These are phyloP conservation scores for Bradypodion ventrale DNA, from an alignment of 2,797 vertebrate genomes.

Conservation along the genomic window DNA sequence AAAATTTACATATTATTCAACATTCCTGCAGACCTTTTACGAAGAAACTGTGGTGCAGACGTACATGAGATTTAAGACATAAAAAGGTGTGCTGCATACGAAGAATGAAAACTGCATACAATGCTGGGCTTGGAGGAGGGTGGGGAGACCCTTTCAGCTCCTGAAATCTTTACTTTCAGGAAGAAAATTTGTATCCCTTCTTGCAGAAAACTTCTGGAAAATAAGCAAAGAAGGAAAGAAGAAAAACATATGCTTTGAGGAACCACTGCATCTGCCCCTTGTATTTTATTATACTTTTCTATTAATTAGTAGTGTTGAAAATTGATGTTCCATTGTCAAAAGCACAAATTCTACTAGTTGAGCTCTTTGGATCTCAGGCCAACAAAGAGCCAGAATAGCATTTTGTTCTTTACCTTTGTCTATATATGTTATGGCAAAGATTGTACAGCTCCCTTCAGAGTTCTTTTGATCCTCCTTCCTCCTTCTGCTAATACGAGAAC, in stretches of 20 bases:
- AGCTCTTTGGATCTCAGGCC: background rate
- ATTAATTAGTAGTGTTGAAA: slow-evolving; percentile 14
- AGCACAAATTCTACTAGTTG: background rate
- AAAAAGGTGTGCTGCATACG: slow-evolving; percentile 41
- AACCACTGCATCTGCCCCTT: background rate
- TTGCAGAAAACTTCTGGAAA: slow-evolving; percentile 38
- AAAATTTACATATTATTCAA: slow-evolving; percentile 87
- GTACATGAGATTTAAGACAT: slow-evolving; percentile 70
- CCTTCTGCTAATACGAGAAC: background rate
- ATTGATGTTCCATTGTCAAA: background rate
- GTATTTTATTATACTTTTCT: background rate
- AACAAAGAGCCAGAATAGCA: background rate
- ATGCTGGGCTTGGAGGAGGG: slow-evolving; percentile 30
- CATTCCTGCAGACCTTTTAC: slow-evolving; percentile 76
- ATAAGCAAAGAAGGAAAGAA: slow-evolving; percentile 40
- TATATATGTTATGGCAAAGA: background rate
- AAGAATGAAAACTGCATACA: slow-evolving; percentile 55
- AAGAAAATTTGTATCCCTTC: slow-evolving; percentile 27
- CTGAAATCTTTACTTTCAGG: slow-evolving; percentile 46
- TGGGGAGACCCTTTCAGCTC: slow-evolving; percentile 5
- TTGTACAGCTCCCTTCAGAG: no score
- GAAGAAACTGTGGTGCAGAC: slow-evolving; percentile 75
- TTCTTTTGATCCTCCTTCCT: background rate
- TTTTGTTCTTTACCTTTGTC: background rate
- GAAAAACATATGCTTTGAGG: slow-evolving; percentile 5